These are phyloP conservation scores for Potamilus streckersoni DNA, from an alignment of 1,140 invertebrate species.

Conservation along the genomic window DNA sequence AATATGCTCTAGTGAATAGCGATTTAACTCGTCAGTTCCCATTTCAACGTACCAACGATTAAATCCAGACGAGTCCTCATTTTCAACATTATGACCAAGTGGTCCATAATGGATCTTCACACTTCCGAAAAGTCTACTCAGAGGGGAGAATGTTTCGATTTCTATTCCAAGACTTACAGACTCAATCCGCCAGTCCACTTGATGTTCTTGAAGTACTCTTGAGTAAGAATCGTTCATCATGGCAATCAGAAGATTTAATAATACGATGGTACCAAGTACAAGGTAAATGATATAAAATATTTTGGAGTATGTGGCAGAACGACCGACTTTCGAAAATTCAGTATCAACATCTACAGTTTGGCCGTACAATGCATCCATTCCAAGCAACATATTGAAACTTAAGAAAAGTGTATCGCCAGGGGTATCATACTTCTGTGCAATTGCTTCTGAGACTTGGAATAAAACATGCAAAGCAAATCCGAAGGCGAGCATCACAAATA, in stretches of 20 bases:
- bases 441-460: constrained; percentile 41
- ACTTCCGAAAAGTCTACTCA: constrained; percentile 11
- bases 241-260: constrained; percentile 62
- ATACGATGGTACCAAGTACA: constrained; percentile 52
- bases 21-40: too few species aligned
- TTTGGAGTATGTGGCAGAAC: constrained; percentile 34
- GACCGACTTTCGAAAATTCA: constrained; percentile 35
- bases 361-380: constrained; percentile 54
- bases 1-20: too few species aligned
- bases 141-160: constrained; percentile 49
- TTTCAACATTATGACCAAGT: background rate
- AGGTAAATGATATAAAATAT: constrained; percentile 58
- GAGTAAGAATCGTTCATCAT: constrained; percentile 66
- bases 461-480: constrained; percentile 53
- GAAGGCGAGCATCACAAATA: constrained; percentile 60
- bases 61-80: too few species aligned
- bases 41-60: too few species aligned
- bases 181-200: constrained; percentile 52
- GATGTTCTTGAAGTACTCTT: constrained; percentile 38
- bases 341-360: constrained; percentile 33
- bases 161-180: constrained; percentile 55
- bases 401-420: constrained; percentile 49
- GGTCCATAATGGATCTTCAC: constrained; percentile 11
- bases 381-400: constrained; percentile 57
- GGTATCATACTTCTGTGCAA: constrained; percentile 32